phyloP scores from a whole-genome alignment of 2,113 vertebrate genomes.

The Brienomyrus longianalis region DNA sequence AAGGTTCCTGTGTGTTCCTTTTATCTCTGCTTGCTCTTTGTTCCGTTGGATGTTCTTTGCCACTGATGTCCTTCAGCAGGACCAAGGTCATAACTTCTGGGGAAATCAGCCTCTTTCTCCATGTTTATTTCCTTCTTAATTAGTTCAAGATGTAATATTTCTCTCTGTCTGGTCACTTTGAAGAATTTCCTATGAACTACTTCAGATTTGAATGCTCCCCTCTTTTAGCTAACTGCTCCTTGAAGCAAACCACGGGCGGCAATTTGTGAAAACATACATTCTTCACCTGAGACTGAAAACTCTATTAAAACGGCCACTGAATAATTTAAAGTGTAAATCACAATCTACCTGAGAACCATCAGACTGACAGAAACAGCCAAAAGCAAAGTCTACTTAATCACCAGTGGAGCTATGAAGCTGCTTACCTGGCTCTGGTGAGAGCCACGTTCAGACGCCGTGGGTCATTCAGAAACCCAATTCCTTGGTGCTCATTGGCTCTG shows the following conservation, averaged over 20 bases:
- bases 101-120: neutral
- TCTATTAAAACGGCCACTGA: neutral
- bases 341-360: neutral
- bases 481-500: conserved; percentile 93
- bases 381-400: neutral
- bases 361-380: neutral
- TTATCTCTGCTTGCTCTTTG: neutral
- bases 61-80: neutral
- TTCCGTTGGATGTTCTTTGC: neutral
- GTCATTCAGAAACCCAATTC: conserved; percentile 94
- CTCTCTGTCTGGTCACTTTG: neutral
- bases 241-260: neutral
- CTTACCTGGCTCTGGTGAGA: conserved; percentile 86
- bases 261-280: neutral
- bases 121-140: neutral
- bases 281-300: neutral
- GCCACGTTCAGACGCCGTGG: conserved; percentile 95
- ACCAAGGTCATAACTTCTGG: neutral
- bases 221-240: neutral
- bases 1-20: neutral
- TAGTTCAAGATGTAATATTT: neutral
- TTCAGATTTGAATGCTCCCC: neutral
- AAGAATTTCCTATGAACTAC: neutral
- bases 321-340: neutral
- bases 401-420: neutral